Evolutionary conservation across 1,140 invertebrate species (phyloP), one percentile per base, ranked within the genome.

Genomic region (Trichogramma pretiosum): DNA sequence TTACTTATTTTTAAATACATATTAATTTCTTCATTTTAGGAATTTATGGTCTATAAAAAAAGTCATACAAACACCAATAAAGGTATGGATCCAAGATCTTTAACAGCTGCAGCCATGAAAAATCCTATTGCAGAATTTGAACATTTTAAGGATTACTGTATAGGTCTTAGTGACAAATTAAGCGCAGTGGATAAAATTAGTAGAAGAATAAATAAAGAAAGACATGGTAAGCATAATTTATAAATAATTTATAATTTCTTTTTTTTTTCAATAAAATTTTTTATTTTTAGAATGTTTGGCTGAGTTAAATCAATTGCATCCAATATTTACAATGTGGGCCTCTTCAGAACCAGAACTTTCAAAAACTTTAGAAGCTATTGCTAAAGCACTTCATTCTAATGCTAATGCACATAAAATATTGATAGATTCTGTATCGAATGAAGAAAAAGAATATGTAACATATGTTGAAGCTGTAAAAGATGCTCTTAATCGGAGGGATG

Each of bases 381-480:
- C 73, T 5, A 64, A 67, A 55, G 75, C 77, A 3, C 62, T 75
- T 24, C 73, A 77, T 54, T 57, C 61, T 2, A 75, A 70, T 48
- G 59, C 74, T 14, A 45, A 58, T n/a, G 74, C 75, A 7, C 74
- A 77, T 55, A 68, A 73, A 55, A 73, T 73, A 48, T 56, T 80
- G 47, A 54, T 78, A 18, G 68, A 72, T 46, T 63, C 60, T 46
- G 63, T 70, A 53, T 49, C 66, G 1, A 72, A 68, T 48, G 80
- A 82, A 10, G 72, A 85, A 48, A 77, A 78, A 56, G 84, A 87
- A 56, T 86, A 85, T 53, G 64, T 83, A 11, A 66, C 79, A 30
- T 86, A 85, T 56, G 73, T 83, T 42, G 82, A 81, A 47, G 76
- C 80, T 18, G 77, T 81, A 0, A 79, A 83, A 65, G 82, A 82